Conservation (phyloP, 2,888 invertebrate species). For the Andrena fulva region DNA sequence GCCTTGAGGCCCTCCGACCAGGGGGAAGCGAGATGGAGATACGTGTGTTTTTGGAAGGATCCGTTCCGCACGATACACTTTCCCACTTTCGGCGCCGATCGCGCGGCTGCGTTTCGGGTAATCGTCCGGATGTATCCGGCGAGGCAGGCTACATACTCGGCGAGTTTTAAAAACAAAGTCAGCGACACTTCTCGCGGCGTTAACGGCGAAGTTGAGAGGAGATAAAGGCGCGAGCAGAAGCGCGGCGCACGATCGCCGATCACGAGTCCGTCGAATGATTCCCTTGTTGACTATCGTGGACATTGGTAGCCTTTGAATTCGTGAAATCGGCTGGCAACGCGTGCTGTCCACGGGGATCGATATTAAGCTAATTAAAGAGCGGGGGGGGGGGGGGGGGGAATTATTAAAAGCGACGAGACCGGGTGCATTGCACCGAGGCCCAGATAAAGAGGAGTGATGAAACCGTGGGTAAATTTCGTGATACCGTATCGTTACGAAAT, state of each 20-base stretch:
- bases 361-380: constrained; percentile 44
- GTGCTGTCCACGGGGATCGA: constrained; percentile 40
- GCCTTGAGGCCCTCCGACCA: constrained; percentile 42
- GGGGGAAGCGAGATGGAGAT: constrained; percentile 21
- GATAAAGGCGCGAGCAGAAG: constrained; percentile 44
- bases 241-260: constrained; percentile 60
- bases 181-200: constrained; percentile 61
- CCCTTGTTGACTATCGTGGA: constrained; percentile 52
- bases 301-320: constrained; percentile 53
- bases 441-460: constrained; percentile 23
- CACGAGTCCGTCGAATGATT: constrained; percentile 74
- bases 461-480: constrained; percentile 16
- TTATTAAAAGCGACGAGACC: constrained; percentile 37
- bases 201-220: constrained; percentile 32
- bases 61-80: constrained; percentile 5
- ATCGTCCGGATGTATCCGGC: constrained; percentile 20
- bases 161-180: constrained; percentile 59
- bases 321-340: constrained; percentile 47
- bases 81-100: not conserved
- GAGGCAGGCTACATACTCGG: constrained; percentile 14
- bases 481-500: constrained; percentile 14
- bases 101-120: constrained; percentile 16
- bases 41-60: constrained; percentile 19
- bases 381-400: not conserved
- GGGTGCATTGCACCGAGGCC: not conserved